Evolutionary conservation across 2,113 vertebrate genomes (phyloP), one percentile per base, ranked within the genome.

Genomic region (Thinocorus orbignyianus): DNA sequence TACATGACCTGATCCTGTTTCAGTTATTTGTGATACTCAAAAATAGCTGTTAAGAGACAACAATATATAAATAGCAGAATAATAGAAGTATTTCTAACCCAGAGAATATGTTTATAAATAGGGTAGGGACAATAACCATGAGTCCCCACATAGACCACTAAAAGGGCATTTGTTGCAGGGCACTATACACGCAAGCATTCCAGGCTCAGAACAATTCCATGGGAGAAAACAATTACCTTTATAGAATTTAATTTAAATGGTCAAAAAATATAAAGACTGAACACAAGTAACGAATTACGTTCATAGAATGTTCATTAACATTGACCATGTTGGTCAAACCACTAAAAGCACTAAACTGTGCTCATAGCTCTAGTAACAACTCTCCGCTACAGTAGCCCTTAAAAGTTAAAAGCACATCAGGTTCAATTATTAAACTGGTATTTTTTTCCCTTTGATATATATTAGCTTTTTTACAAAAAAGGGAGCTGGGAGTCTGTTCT

Each of bases 1-100:
- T 66, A 82, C 11, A 79, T 66, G 64, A 73, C 19, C 55, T 51
- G 54, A 86, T 82, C 68, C 46, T 62, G 15, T 76, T 91, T 82
- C 70, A 77, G 37, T 85, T 90, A 74, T 72, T 71, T 84, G 70
- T 70, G 49, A 91, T 57, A 88, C 12, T 58, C 58, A 77, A 88
- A 90, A 96, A 90, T 54, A 94, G 66, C 46, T 81, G 31, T 52
- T 89, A 64, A 72, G 52, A 91, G 52, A 79, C 42, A 81, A 91
- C 65, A 92, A 73, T 41, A 52, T 85, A 89, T 68, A 95, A 72
- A 8, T 41, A 85, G 37, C 25, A 81, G 24, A 76, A 86, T 91
- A 95, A 78, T 0, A 69, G 22, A 73, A 85, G 48, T 87, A 68
- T 92, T 85, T 96, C 72, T 70, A 79, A 80, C 39, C 49, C 30